Percentiles rank a stretch among this genome's conserved stretches.
Evolutionary conservation across 2,797 vertebrate genomes (phyloP).

Genomic region (Rhinoraja longicauda): DNA sequence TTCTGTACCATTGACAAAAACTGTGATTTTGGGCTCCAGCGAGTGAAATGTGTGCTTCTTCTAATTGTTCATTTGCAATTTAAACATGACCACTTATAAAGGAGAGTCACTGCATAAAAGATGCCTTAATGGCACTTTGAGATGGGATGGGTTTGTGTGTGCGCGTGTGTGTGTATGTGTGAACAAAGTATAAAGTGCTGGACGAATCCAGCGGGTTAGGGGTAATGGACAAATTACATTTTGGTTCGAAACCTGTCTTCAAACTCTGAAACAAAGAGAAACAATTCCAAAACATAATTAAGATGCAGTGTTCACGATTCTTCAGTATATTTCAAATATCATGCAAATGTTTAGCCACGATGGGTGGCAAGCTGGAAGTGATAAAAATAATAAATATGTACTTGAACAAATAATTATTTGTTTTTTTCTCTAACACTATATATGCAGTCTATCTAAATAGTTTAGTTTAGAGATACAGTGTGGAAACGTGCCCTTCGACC

Average conservation of each 20-base stretch:
- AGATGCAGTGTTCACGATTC: conserved; percentile 3
- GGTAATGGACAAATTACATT: too few species aligned
- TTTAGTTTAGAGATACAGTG: too few species aligned
- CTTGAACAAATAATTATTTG: not conserved
- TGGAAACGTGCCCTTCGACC: too few species aligned
- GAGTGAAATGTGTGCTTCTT: not conserved
- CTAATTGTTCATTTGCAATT: not conserved
- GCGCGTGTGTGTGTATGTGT: too few species aligned
- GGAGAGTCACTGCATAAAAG: not conserved
- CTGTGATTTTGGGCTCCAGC: not conserved
- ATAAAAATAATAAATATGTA: conserved; percentile 34
- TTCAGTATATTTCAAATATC: not conserved
- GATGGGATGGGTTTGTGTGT: not conserved
- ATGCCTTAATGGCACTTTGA: not conserved
- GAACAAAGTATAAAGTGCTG: too few species aligned
- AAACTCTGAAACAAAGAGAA: not conserved
- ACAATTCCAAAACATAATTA: not conserved
- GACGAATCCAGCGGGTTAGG: too few species aligned
- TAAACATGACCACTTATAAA: not conserved
- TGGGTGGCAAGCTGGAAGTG: not conserved
- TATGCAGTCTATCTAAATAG: too few species aligned
- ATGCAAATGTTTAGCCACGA: conserved; percentile 9
- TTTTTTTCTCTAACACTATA: not conserved
- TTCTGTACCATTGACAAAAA: conserved; percentile 12
- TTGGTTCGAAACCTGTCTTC: too few species aligned